These are phyloP conservation scores for Limnephilus marmoratus DNA, from an alignment of 2,888 invertebrate species.

Conservation along the genomic window DNA sequence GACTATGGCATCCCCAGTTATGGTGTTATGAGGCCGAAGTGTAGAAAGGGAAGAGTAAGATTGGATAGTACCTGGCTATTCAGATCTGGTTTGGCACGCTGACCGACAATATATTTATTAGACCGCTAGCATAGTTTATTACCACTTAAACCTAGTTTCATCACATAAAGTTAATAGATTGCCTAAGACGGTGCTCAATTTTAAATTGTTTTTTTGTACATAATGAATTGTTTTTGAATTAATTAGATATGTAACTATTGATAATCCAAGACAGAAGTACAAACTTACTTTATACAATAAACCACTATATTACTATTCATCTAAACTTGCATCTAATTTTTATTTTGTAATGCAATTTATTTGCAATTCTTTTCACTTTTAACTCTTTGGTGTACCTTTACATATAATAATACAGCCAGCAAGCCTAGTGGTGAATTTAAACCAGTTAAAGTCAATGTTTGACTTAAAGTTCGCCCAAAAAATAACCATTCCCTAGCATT, in stretches of 20 bases:
- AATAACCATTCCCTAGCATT: too few relatives aligned
- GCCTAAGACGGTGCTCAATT: not conserved
- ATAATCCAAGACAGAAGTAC: not conserved
- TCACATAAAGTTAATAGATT: not conserved
- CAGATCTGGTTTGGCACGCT: not conserved
- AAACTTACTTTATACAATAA: not conserved
- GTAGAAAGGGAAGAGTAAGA: too few relatives aligned
- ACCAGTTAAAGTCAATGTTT: too few relatives aligned
- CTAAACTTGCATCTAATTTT: not conserved
- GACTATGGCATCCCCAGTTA: too few relatives aligned
- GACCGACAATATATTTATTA: not conserved
- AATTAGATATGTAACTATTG: not conserved
- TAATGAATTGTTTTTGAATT: not conserved
- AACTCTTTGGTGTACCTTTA: not conserved
- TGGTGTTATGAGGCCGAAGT: too few relatives aligned
- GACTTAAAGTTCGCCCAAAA: too few relatives aligned
- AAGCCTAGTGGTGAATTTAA: not conserved
- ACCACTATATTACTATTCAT: not conserved
- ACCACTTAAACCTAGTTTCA: not conserved
- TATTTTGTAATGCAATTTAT: too few relatives aligned
- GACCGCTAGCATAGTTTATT: not conserved
- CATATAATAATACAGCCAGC: not conserved
- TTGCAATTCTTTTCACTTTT: not conserved
- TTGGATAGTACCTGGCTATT: too few relatives aligned
- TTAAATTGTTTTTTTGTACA: not conserved